These are phyloP conservation scores for Dicrurus megarhynchus DNA, from an alignment of 2,113 vertebrate species.

Conservation along the genomic window DNA sequence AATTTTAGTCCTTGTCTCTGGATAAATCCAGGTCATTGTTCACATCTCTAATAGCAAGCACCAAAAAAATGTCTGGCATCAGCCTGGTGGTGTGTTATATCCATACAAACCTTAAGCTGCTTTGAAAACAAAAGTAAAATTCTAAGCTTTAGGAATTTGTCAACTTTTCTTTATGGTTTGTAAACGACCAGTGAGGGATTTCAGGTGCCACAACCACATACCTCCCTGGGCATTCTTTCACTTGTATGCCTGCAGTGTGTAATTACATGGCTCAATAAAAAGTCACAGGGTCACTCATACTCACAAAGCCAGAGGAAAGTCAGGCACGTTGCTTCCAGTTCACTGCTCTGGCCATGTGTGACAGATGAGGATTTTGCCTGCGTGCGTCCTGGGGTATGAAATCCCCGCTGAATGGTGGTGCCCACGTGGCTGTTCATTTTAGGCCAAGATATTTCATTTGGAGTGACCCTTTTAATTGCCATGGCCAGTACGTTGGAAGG, in stretches of 20 bases:
- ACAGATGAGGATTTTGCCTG: slow-evolving; percentile 16
- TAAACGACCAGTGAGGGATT: neutral
- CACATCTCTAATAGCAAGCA: neutral
- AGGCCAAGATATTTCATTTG: neutral
- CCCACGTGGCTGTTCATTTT: neutral
- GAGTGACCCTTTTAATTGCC: neutral
- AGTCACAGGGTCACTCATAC: neutral
- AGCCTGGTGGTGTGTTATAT: neutral
- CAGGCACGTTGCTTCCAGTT: neutral
- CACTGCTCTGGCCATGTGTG: neutral
- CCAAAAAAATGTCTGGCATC: neutral
- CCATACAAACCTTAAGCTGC: neutral
- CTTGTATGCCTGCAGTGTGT: neutral
- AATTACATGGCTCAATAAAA: slow-evolving; percentile 30
- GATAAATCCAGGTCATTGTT: slow-evolving; percentile 1
- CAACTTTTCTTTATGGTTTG: slow-evolving; percentile 15
- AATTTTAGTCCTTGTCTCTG: neutral
- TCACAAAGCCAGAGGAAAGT: slow-evolving; percentile 20
- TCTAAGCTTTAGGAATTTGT: slow-evolving; percentile 32
- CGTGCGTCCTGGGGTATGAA: neutral
- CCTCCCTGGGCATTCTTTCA: slow-evolving; percentile 23
- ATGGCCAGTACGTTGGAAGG: neutral
- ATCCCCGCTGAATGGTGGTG: neutral
- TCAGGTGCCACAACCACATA: neutral
- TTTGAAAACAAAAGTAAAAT: neutral